Percentiles rank a stretch among this genome's conserved stretches.
phyloP scores from a whole-genome alignment of 2,113 vertebrate species.

The Sceloporus tristichus region DNA sequence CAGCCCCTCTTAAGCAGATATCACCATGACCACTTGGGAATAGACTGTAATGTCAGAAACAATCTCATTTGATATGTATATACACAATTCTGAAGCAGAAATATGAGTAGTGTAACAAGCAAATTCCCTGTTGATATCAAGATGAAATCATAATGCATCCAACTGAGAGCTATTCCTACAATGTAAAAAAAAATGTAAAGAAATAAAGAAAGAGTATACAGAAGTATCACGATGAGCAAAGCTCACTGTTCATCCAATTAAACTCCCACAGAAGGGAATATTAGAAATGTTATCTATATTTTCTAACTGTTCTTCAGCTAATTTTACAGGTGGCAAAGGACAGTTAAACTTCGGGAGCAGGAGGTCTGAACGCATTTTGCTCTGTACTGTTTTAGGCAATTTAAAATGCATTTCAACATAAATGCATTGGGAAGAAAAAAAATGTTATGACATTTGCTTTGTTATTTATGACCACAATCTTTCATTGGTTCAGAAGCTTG shows the following conservation, averaged over 20 bases:
- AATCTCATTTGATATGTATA: slow-evolving; percentile 15
- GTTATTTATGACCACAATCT: background rate
- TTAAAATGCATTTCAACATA: background rate
- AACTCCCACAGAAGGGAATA: background rate
- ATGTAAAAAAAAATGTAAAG: background rate
- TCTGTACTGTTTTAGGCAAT: background rate
- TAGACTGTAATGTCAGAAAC: slow-evolving; percentile 1
- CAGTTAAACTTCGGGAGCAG: background rate
- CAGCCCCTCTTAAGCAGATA: background rate
- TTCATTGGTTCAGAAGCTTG: background rate
- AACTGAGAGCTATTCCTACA: background rate
- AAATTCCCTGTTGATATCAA: slow-evolving; percentile 7
- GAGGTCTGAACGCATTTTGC: background rate
- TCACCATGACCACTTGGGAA: slow-evolving; percentile 8
- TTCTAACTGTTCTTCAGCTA: background rate
- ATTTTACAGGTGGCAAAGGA: background rate
- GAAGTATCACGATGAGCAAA: background rate
- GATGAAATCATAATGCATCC: slow-evolving; percentile 5
- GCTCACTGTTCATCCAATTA: background rate
- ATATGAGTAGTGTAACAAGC: background rate
- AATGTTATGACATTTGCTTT: background rate
- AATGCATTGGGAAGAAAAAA: background rate
- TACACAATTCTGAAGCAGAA: slow-evolving; percentile 10
- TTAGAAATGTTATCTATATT: background rate
- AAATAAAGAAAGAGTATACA: slow-evolving; percentile 1